phyloP scores from a whole-genome alignment of 2,888 invertebrate genomes.

The Drosophila limbata region DNA sequence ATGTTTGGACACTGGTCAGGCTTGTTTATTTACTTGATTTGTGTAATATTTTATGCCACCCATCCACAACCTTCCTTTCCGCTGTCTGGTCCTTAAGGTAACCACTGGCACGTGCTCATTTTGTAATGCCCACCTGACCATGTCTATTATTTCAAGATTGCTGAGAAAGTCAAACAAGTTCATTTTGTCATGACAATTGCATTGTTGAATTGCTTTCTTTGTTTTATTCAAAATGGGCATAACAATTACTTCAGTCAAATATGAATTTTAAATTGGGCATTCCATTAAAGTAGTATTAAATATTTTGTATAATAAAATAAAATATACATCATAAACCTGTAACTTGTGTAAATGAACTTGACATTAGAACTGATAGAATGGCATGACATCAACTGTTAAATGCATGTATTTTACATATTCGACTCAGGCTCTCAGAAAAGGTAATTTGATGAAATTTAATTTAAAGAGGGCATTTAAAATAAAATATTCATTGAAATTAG shows the following conservation, averaged over 20 bases:
- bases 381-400: not conserved
- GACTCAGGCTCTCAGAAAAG: not conserved
- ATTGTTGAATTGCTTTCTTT: constrained; percentile 29
- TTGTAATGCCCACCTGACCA: constrained; percentile 18
- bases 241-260: constrained; percentile 11
- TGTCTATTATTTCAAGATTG: constrained; percentile 4
- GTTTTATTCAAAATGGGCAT: constrained; percentile 7
- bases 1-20: constrained; percentile 58
- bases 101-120: constrained; percentile 40
- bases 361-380: not conserved
- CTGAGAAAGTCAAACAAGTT: constrained; percentile 27
- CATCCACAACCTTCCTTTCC: not conserved
- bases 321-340: not conserved
- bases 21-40: constrained; percentile 57
- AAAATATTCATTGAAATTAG: not conserved
- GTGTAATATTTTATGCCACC: constrained; percentile 45
- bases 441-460: not conserved
- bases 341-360: not conserved
- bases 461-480: not conserved
- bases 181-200: constrained; percentile 24
- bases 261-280: not conserved
- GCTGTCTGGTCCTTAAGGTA: constrained; percentile 6
- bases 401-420: not conserved
- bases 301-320: not conserved
- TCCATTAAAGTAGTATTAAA: constrained; percentile 14